Conservation (phyloP, 2,888 invertebrate species). For the Baccha elongata region DNA sequence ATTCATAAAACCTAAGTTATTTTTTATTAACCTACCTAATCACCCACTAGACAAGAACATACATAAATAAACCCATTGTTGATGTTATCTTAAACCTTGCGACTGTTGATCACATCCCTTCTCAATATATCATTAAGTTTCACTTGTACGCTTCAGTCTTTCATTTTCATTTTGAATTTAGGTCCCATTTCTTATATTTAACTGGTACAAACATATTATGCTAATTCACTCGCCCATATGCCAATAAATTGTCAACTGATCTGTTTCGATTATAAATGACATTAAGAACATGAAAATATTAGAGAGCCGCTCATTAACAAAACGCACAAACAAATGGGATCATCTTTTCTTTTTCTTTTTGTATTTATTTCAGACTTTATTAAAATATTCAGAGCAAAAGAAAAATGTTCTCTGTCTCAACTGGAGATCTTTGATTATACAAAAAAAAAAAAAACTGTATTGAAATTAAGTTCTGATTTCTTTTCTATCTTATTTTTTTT, state of each 20-base stretch:
- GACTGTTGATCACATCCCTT: neutral
- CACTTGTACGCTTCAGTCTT: constrained; percentile 2
- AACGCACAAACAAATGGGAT: constrained; percentile 60
- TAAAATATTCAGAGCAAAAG: constrained; percentile 28
- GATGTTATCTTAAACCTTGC: neutral
- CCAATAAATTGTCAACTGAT: constrained; percentile 71
- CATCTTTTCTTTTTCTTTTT: constrained; percentile 15
- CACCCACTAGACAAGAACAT: neutral
- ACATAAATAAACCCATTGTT: constrained; percentile 2
- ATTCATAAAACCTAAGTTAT: too few species aligned
- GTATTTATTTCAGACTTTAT: neutral
- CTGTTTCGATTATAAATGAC: constrained; percentile 70
- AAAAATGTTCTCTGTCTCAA: constrained; percentile 13
- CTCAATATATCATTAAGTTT: too few species aligned
- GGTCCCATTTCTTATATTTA: constrained; percentile 21
- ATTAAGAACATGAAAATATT: constrained; percentile 66
- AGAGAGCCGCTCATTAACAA: constrained; percentile 70
- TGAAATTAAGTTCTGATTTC: constrained; percentile 45
- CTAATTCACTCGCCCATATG: constrained; percentile 36
- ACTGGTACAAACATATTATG: constrained; percentile 46
- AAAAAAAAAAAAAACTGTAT: constrained; percentile 4
- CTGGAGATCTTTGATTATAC: constrained; percentile 38
- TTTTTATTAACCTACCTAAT: neutral
- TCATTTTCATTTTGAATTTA: constrained; percentile 8
- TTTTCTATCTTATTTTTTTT: constrained; percentile 22